A percentile compares a stretch with the other conserved stretches of the same genome.
These are phyloP conservation scores for Amblyopsis rosae DNA, from an alignment of 2,113 vertebrate genomes.

Conservation along the genomic window DNA sequence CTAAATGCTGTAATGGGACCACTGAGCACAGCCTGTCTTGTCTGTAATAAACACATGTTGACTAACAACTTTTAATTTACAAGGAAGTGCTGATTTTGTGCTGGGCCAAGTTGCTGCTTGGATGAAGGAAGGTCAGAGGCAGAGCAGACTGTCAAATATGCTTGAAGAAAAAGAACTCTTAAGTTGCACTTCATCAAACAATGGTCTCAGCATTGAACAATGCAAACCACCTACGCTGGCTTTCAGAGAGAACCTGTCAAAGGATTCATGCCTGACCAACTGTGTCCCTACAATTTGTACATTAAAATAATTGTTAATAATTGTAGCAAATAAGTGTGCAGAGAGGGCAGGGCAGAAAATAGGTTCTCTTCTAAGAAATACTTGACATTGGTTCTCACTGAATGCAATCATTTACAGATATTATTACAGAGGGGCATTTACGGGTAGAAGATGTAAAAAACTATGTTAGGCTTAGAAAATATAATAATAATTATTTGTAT, in stretches of 20 bases:
- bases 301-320: slow-evolving; percentile 66
- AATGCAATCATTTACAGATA: slow-evolving; percentile 45
- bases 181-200: slow-evolving; percentile 41
- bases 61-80: slow-evolving; percentile 17
- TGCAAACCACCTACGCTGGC: slow-evolving; percentile 29
- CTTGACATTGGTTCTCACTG: slow-evolving; percentile 21
- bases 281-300: slow-evolving; percentile 53
- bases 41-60: neutral
- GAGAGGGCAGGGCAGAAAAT: slow-evolving; percentile 25
- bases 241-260: slow-evolving; percentile 55
- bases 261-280: slow-evolving; percentile 28
- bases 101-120: slow-evolving; percentile 12
- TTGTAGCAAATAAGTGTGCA: slow-evolving; percentile 42
- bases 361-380: slow-evolving; percentile 28
- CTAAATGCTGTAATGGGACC: neutral
- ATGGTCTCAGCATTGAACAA: slow-evolving; percentile 23
- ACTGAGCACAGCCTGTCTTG: neutral
- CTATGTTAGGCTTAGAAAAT: neutral
- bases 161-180: slow-evolving; percentile 24
- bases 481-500: too few species aligned
- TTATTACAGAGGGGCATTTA: slow-evolving; percentile 33
- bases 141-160: slow-evolving; percentile 8
- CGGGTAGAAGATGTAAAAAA: slow-evolving; percentile 24
- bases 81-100: neutral
- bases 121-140: slow-evolving; percentile 23